Conservation (phyloP, 2,888 invertebrate species). For the Nomada fucata region DNA sequence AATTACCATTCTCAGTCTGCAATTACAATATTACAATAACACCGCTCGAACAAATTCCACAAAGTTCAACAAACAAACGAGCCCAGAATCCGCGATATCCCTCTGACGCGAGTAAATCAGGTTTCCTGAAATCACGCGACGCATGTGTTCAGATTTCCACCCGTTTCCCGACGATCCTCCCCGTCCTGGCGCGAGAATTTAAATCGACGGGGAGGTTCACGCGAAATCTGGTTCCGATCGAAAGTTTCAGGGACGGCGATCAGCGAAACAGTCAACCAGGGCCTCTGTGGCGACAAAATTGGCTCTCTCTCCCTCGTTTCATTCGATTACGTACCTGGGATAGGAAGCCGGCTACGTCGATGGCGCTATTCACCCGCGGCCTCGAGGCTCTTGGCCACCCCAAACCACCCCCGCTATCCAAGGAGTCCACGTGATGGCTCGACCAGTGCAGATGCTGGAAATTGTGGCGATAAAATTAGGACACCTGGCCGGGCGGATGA, state of each 20-base stretch:
- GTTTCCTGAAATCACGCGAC: too few relatives aligned
- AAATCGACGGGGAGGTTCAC: slow-evolving; percentile 41
- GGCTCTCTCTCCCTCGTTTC: slow-evolving; percentile 7
- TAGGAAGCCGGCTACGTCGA: slow-evolving; percentile 90
- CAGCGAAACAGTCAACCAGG: slow-evolving; percentile 46
- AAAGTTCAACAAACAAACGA: too few relatives aligned
- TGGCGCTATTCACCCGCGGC: slow-evolving; percentile 93
- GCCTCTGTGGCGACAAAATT: slow-evolving; percentile 35
- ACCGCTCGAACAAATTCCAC: too few relatives aligned
- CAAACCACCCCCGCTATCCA: slow-evolving; percentile 86
- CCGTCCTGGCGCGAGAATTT: slow-evolving; percentile 1
- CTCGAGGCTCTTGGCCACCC: slow-evolving; percentile 87
- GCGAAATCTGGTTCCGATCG: slow-evolving; percentile 57
- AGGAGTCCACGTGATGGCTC: slow-evolving; percentile 84
- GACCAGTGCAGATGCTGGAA: slow-evolving; percentile 90
- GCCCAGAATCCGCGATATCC: too few relatives aligned
- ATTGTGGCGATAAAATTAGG: slow-evolving; percentile 64
- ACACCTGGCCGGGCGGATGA: neutral
- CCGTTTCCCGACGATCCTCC: neutral
- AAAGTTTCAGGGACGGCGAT: slow-evolving; percentile 61
- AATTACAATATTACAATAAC: too few relatives aligned
- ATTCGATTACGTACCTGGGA: slow-evolving; percentile 85
- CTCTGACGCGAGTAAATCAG: too few relatives aligned
- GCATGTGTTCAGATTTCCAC: neutral
- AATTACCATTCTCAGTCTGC: too few relatives aligned